Conservation (phyloP, 37 sponge, comb jelly and placozoan genomes). For the Aphrocallistes beatrix region DNA sequence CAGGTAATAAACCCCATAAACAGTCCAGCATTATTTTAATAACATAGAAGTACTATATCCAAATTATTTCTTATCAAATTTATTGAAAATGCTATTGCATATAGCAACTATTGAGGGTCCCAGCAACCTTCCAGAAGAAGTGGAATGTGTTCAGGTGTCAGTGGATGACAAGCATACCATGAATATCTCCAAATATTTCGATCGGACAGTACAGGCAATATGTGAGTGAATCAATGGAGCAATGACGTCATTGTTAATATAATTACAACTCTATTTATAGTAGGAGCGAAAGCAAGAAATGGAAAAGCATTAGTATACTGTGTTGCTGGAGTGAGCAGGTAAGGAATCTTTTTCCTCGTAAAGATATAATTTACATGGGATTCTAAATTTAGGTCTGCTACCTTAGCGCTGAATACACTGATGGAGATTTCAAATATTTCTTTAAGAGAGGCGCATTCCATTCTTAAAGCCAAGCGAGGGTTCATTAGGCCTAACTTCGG, state of each 20-base stretch:
- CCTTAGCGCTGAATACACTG: not conserved
- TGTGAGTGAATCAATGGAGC: not conserved
- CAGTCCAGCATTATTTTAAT: not conserved
- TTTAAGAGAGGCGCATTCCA: not conserved
- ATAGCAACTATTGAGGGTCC: not conserved
- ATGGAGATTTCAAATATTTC: not conserved
- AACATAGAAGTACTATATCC: too few species aligned
- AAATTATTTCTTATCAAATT: not conserved
- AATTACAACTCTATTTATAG: not conserved
- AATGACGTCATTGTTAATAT: not conserved
- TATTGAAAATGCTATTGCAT: not conserved
- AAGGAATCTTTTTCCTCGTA: not conserved
- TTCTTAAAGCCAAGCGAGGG: not conserved
- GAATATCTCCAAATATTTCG: not conserved
- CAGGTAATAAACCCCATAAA: not conserved
- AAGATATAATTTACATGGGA: too few species aligned
- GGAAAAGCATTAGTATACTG: slow-evolving; percentile 6
- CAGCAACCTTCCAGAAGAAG: slow-evolving; percentile 1
- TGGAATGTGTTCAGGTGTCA: not conserved
- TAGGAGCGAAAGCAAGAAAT: not conserved
- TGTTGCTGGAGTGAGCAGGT: slow-evolving; percentile 9
- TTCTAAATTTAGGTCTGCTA: not conserved
- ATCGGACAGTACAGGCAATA: not conserved
- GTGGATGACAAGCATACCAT: not conserved
- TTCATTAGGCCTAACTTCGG: not conserved